Conservation (phyloP, 2,888 invertebrate species). For the Stratiomys singularior region DNA sequence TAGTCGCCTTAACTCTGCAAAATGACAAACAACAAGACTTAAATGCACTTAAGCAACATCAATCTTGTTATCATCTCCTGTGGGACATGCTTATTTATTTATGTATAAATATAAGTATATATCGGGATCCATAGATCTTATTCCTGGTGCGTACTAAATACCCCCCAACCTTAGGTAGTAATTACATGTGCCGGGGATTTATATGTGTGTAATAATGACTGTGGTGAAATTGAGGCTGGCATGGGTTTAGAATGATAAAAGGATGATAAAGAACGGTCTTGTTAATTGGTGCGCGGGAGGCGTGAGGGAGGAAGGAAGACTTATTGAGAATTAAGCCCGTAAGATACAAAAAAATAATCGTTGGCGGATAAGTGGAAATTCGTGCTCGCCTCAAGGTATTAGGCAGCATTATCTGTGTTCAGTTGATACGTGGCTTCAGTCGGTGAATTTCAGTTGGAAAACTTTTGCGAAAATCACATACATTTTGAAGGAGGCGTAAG, state of each 20-base stretch:
- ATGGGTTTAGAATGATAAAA: background rate
- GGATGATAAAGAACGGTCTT: too few species aligned
- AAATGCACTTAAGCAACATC: conserved; percentile 35
- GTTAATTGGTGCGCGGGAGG: too few species aligned
- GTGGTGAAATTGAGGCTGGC: background rate
- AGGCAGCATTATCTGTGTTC: too few species aligned
- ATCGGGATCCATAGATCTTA: background rate
- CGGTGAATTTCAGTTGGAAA: too few species aligned
- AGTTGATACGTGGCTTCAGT: too few species aligned
- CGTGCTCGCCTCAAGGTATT: too few species aligned
- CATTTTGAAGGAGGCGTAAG: too few species aligned
- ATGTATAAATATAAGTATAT: background rate
- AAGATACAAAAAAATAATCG: too few species aligned
- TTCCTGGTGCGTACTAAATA: background rate
- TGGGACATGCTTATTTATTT: background rate
- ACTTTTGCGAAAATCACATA: too few species aligned
- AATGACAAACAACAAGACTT: conserved; percentile 28
- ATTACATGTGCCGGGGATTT: background rate
- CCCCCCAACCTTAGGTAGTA: background rate
- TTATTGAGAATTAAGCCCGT: too few species aligned
- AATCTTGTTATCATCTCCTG: conserved; percentile 31
- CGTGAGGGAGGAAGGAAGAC: too few species aligned
- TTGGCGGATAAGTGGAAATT: too few species aligned
- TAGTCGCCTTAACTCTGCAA: conserved; percentile 23
- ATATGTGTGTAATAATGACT: conserved; percentile 16